Evolutionary conservation across 1,140 invertebrate genomes (phyloP), one percentile per base, ranked within the genome.

Genomic region (Trichoplusia ni): DNA sequence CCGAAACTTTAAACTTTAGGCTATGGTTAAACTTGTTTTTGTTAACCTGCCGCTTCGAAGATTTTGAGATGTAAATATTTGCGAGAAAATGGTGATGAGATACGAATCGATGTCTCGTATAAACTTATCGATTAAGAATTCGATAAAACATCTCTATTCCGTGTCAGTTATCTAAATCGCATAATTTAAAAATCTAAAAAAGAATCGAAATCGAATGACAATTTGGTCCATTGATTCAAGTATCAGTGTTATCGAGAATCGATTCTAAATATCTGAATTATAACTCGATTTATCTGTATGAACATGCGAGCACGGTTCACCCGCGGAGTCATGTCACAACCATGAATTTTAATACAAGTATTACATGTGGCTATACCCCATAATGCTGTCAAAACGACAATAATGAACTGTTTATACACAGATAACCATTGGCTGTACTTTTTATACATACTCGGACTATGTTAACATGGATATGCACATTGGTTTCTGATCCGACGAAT

Each of bases 301-400:
- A 13, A 25, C 18, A 14, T 42, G n/a, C n/a, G n/a, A n/a, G n/a
- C n/a, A 40, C 18, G 14, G 38, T 16, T n/a, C 21, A 13, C 54
- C 54, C 54, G 54, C 54, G 54, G 54, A n/a, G 37, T 58, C 27
- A 27, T 31, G 54, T 58, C 54, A 58, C 37, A 58, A 42, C 38
- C n/a, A 58, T 58, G 54, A 58, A 58, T 58, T 44, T 58, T 58
- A 44, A 58, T 27, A 33, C 27, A 19, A 31, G 46, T 27, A 42
- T 31, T 21, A 44, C 54, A 51, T n/a, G 18, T 18, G 37, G 16
- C 16, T 25, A 7, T 27, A 29, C 9, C 29, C 21, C 58, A 47
- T 61, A 61, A 61, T 61, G 46, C 44, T 61, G 59, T 61, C 59
- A 49, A 27, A 61, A 13, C 7, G 33, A 18, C 19, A 49, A 40